Base-by-base conservation (phyloP, 1,140 invertebrate genomes). In the Saxidomus purpurata region DNA sequence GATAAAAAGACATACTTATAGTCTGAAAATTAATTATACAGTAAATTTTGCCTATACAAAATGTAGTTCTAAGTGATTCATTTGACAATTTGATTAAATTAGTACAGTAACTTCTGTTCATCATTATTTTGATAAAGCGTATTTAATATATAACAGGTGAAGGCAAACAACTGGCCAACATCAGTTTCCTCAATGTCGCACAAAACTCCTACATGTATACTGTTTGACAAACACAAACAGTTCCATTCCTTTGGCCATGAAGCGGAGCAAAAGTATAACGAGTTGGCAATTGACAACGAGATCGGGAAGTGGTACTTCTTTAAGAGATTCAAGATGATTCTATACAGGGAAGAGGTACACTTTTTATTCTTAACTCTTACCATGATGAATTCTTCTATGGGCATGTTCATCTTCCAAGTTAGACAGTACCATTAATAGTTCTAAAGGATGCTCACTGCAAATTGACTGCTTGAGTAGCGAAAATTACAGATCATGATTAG, bases 211-310 rank as follows among this genome's bases (percentile, higher is more conserved):
- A 52, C 84, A 13, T 52, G 47, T 34, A 87, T 87, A 34, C 52
- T 87, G 19, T 87, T 87, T 63, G 43, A 76, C 34, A 36, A 52
- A 8, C 22, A 87, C 22, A 0, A 79, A 61, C 15, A 76, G n/a
- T 87, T 76, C 40, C 40, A 77, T 59, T 76, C 84, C 59, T 87
- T 87, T 19, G 84, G 84, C 17, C 25, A 38, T 40, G 84, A 87
- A 1, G 84, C 84, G 8, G 74, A 87, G 28, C 31, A 38, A 22
- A 77, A 77, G 34, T 87, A 87, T 25, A 79, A 55, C 13, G 49
- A 87, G 0, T 13, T 77, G 34, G 40, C 31, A 0, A 19, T 3
- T 0, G 82, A 84, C 28, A 34, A n/a, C 1, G 34, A 38, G 11
- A 22, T 13, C 28, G 11, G 36, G n/a, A 47, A 59, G 28, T 87